Conservation (phyloP, 1,140 invertebrate species). For the Drosophila insularis region DNA sequence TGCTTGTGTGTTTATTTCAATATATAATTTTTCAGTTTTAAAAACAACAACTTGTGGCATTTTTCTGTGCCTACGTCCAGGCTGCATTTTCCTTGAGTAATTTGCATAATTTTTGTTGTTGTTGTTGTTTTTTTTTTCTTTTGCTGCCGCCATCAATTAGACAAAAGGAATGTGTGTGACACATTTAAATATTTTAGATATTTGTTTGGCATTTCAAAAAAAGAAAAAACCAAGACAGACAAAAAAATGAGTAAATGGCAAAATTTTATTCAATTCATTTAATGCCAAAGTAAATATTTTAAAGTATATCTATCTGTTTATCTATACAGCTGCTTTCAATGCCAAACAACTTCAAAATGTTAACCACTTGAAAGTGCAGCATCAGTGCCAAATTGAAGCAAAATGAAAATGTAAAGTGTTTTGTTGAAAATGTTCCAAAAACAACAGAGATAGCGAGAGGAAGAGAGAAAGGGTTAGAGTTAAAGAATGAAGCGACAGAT, state of each 20-base stretch:
- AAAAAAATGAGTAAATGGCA: constrained; percentile 20
- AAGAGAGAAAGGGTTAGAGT: not conserved
- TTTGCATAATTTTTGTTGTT: too few species aligned
- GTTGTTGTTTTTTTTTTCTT: not conserved
- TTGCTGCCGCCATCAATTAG: constrained; percentile 35
- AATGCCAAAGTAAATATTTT: constrained; percentile 38
- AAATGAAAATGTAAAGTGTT: constrained; percentile 77
- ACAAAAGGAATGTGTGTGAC: constrained; percentile 30
- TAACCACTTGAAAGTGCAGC: constrained; percentile 68
- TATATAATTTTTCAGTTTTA: not conserved
- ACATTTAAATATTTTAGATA: constrained; percentile 46
- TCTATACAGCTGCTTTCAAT: constrained; percentile 7
- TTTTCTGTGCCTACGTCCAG: not conserved
- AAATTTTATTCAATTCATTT: constrained; percentile 33
- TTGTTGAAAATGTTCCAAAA: constrained; percentile 80
- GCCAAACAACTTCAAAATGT: constrained; percentile 35
- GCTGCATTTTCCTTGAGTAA: constrained; percentile 1
- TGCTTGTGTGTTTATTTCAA: constrained; percentile 10
- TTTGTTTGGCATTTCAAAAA: constrained; percentile 10
- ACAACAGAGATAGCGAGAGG: constrained; percentile 42
- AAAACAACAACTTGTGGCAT: not conserved
- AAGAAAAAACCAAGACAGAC: not conserved
- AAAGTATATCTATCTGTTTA: not conserved
- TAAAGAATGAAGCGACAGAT: not conserved
- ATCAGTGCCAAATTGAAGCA: constrained; percentile 58